These are phyloP conservation scores for Phalacrocorax pelagicus DNA, from an alignment of 2,113 vertebrate genomes.

Conservation along the genomic window DNA sequence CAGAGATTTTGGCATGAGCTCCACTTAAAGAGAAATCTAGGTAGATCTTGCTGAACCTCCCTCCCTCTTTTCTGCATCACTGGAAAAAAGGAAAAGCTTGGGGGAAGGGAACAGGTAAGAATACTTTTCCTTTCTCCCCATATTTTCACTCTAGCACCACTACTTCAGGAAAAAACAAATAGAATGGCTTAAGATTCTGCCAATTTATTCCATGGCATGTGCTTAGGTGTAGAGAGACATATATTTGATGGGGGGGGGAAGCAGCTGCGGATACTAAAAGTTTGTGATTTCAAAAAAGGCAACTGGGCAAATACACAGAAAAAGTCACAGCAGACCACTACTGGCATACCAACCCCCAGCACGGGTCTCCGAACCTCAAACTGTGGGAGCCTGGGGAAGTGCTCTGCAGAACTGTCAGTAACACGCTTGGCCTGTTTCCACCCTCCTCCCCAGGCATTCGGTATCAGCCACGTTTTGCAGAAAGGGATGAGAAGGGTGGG, in stretches of 20 bases:
- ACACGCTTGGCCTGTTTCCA: not conserved
- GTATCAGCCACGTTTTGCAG: not conserved
- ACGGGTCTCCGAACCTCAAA: accelerated
- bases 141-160: not conserved
- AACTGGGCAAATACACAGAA: not conserved
- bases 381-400: accelerated
- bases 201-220: accelerated
- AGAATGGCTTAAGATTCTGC: not conserved
- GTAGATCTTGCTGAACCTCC: not conserved
- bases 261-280: not conserved
- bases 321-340: not conserved
- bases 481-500: not conserved
- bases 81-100: not conserved
- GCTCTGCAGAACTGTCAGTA: not conserved
- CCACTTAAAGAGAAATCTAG: not conserved
- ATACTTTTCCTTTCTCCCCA: not conserved
- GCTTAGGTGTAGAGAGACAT: not conserved
- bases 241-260: not conserved
- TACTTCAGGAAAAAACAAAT: not conserved
- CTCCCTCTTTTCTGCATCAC: not conserved
- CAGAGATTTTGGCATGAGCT: not conserved
- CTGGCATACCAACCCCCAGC: not conserved
- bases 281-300: not conserved
- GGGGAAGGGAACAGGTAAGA: not conserved
- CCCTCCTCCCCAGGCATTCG: not conserved